phyloP scores from a whole-genome alignment of 2,797 vertebrate species.

The Myripristis jacobus region DNA sequence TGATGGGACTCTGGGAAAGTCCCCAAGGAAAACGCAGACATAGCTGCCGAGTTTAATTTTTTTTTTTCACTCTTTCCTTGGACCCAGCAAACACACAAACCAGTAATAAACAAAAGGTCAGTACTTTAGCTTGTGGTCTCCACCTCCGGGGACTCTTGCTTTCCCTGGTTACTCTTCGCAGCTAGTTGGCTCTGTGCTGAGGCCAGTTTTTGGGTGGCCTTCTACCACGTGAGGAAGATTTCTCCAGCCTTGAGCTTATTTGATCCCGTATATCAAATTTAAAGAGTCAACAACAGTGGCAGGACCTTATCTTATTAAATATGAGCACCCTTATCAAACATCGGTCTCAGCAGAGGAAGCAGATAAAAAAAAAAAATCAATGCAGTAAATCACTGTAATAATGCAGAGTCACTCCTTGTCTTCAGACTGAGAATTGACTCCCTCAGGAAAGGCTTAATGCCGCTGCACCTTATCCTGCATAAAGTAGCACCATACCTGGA shows the following conservation, averaged over 20 bases:
- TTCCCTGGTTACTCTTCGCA: conserved; percentile 11
- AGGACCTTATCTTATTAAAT: conserved; percentile 25
- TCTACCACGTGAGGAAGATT: background rate
- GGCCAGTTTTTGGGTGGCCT: background rate
- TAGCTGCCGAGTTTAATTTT: conserved; percentile 17
- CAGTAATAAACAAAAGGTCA: conserved; percentile 33
- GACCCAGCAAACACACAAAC: conserved; percentile 23
- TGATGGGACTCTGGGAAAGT: conserved; percentile 45
- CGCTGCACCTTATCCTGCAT: too few relatives aligned
- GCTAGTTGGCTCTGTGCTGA: conserved; percentile 16
- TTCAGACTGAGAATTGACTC: conserved; percentile 11
- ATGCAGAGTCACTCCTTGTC: conserved; percentile 19
- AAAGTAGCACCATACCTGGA: too few relatives aligned
- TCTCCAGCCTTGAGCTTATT: background rate
- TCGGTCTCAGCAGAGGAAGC: background rate
- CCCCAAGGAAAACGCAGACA: conserved; percentile 22
- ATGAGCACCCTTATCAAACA: background rate
- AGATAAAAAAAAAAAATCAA: conserved; percentile 12
- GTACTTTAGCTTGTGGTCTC: conserved; percentile 27
- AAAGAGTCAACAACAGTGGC: conserved; percentile 17
- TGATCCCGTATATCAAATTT: conserved; percentile 17
- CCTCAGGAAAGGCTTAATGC: conserved; percentile 6
- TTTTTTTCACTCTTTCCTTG: conserved; percentile 18
- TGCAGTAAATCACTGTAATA: conserved; percentile 15
- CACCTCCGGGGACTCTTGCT: conserved; percentile 21